A percentile compares a stretch with the other conserved stretches of the same genome.
Conservation (phyloP, 2,113 vertebrate genomes). For the Lepidothrix coronata region DNA sequence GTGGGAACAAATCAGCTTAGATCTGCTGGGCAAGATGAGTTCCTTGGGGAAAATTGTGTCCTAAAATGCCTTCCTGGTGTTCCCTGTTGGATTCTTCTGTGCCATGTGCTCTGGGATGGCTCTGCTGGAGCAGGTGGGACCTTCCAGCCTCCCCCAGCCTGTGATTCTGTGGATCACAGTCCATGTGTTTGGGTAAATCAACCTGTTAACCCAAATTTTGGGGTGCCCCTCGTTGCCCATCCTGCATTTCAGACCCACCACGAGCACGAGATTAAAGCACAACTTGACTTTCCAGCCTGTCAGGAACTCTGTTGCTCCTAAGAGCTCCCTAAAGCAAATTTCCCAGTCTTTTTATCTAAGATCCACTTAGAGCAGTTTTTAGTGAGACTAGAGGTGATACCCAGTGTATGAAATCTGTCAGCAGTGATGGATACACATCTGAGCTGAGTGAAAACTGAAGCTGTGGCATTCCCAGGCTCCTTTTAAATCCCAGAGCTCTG, state of each 20-base stretch:
- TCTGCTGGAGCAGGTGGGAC: neutral
- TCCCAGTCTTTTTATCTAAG: neutral
- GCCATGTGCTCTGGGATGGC: neutral
- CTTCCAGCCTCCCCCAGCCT: neutral
- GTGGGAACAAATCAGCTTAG: neutral
- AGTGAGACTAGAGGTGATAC: neutral
- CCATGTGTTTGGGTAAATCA: neutral
- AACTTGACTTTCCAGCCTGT: neutral
- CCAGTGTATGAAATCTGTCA: neutral
- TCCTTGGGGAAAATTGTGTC: neutral
- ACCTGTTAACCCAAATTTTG: neutral
- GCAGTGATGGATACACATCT: constrained; percentile 3
- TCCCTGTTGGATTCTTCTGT: neutral
- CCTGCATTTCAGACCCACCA: neutral
- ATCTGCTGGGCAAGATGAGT: neutral
- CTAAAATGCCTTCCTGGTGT: rapidly evolving
- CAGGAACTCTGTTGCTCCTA: neutral
- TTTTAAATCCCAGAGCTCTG: constrained; percentile 18
- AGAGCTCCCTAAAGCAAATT: neutral
- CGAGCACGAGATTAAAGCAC: neutral
- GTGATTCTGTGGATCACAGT: neutral
- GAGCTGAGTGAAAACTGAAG: neutral
- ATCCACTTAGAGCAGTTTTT: neutral
- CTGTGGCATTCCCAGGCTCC: neutral
- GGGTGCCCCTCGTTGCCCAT: neutral